Evolutionary conservation across 2,888 invertebrate species (phyloP), one percentile per base, ranked within the genome.

Genomic region (Agonopterix arenella): DNA sequence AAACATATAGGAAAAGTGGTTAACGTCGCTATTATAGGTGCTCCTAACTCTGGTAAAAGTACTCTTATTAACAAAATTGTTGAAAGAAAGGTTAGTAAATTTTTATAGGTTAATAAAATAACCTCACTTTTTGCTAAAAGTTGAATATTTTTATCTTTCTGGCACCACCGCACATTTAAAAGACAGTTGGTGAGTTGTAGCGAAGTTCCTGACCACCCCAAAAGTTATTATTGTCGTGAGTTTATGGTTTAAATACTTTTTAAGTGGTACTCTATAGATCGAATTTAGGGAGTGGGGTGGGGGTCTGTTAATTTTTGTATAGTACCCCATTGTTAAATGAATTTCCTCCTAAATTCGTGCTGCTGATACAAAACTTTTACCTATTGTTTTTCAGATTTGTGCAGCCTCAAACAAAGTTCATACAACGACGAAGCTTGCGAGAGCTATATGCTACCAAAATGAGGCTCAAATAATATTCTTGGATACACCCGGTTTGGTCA

Each of bases 41-140:
- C 95, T 10, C 98, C 99, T 3, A 99, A 99, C 90, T 94, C 94
- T 47, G 99, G 99, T 36, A 99, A 99, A 80, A 98, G 98, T 72
- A 98, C 98, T 0, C 90, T 99, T 36, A 95, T 98, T 36, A 99
- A 99, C 81, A 91, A 92, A 66, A 90, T 99, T 18, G 91, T 96
- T 49, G 93, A 94, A 56, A 91, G 95, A 76, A 93, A 93, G 78
- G 96, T 96, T 80, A 74, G 76, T 73, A 11, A 48, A 10, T 11
- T 1, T 13, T 38, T 10, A 28, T n/a, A 45, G 9, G 8, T 45
- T 38, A 11, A 16, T n/a, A 41, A 36, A 9, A 48, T 45, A 48
- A 51, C 48, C 46, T 46, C 48, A 51, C 9, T 43, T 40, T 40
- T 44, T 44, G n/a, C 8, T 13, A 13, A 44, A 11, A 43, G 9